These are phyloP conservation scores for Acrocyrtus sp. DNA, from an alignment of 2,888 invertebrate species.

Conservation along the genomic window DNA sequence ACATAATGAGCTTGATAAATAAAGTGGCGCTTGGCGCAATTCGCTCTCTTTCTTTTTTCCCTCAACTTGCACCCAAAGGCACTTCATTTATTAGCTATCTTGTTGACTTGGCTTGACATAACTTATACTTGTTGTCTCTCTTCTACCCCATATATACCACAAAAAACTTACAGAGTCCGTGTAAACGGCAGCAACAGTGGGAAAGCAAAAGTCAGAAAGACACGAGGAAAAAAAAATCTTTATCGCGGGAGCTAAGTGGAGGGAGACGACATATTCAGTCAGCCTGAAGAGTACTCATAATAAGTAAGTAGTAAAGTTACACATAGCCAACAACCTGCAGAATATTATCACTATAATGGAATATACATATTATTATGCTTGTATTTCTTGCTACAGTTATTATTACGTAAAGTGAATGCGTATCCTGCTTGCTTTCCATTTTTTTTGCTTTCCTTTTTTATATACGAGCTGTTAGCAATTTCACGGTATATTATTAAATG, in stretches of 20 bases:
- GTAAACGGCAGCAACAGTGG: background rate
- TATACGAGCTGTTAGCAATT: conserved; percentile 11
- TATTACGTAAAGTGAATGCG: background rate
- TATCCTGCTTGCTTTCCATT: too few species aligned
- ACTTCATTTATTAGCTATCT: conserved; percentile 35
- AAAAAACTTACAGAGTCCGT: too few species aligned
- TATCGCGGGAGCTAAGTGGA: conserved; percentile 10
- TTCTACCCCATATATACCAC: too few species aligned
- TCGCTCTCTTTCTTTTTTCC: background rate
- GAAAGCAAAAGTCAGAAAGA: conserved; percentile 5
- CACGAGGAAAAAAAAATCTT: background rate
- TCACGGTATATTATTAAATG: conserved; percentile 29
- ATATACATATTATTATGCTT: background rate
- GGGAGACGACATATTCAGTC: conserved; percentile 8
- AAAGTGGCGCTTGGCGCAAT: conserved; percentile 8
- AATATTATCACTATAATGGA: conserved; percentile 20
- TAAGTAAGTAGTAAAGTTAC: conserved; percentile 11
- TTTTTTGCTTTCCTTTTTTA: too few species aligned
- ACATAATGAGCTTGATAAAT: conserved; percentile 24
- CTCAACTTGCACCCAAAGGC: conserved; percentile 4
- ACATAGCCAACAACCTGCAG: background rate
- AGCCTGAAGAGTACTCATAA: conserved; percentile 15
- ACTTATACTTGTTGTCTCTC: too few species aligned
- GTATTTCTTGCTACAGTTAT: background rate
- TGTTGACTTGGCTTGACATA: conserved; percentile 19